Percentiles rank a stretch among this genome's conserved stretches.
phyloP scores from a whole-genome alignment of 2,888 invertebrate genomes.

The Linnaemya vulpina region DNA sequence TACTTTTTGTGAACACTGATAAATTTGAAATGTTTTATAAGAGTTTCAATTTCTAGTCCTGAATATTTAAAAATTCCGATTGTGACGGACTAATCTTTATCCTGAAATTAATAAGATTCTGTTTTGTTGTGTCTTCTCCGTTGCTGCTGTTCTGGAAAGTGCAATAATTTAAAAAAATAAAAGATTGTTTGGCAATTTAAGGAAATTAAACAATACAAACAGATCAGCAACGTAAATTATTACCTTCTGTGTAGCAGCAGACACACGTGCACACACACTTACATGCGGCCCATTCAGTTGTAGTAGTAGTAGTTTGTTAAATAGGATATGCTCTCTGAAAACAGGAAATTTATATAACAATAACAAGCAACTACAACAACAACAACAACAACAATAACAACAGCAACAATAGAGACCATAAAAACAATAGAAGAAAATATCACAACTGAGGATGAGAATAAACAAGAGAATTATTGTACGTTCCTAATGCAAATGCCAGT shows the following conservation, averaged over 20 bases:
- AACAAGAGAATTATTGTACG: conserved; percentile 61
- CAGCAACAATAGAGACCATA: conserved; percentile 13
- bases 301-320: background rate
- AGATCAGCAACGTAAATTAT: conserved; percentile 58
- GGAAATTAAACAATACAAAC: conserved; percentile 65
- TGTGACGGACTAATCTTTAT: conserved; percentile 9
- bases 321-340: conserved; percentile 48
- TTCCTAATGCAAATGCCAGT: conserved; percentile 23
- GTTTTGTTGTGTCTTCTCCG: background rate
- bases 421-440: conserved; percentile 44
- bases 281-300: background rate
- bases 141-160: background rate
- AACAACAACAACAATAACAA: conserved; percentile 5
- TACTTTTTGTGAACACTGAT: too few relatives aligned
- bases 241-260: conserved; percentile 14
- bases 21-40: background rate
- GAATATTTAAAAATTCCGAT: background rate
- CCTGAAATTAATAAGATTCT: conserved; percentile 3
- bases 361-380: conserved; percentile 7
- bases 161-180: conserved; percentile 50
- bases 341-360: conserved; percentile 57
- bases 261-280: background rate
- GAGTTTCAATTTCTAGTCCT: background rate
- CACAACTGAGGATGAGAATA: conserved; percentile 52
- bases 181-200: conserved; percentile 52